phyloP scores from a whole-genome alignment of 2,888 invertebrate genomes.

The Aethes cnicana region DNA sequence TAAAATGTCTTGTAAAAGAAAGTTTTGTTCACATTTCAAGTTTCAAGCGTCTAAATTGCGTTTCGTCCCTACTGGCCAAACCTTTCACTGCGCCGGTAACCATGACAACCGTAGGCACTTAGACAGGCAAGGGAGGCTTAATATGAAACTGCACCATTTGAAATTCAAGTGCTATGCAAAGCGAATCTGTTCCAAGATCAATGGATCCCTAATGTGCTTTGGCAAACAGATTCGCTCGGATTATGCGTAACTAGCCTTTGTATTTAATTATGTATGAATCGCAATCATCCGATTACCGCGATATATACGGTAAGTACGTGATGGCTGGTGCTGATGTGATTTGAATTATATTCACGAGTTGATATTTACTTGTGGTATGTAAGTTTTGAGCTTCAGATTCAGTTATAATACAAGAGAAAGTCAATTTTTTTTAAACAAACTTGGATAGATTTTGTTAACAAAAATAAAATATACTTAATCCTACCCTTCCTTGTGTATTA shows the following conservation, averaged over 20 bases:
- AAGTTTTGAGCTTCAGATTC: no score
- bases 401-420: no score
- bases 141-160: slow-evolving; percentile 78
- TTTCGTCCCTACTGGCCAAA: slow-evolving; percentile 4
- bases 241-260: slow-evolving; percentile 17
- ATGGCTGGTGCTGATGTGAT: background rate
- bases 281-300: background rate
- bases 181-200: slow-evolving; percentile 63
- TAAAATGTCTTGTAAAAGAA: no score
- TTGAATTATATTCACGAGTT: no score
- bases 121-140: slow-evolving; percentile 59
- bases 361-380: no score
- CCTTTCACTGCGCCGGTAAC: slow-evolving; percentile 45
- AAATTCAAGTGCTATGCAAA: slow-evolving; percentile 80
- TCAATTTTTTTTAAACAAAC: no score
- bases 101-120: slow-evolving; percentile 61
- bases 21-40: no score
- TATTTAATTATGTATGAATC: background rate
- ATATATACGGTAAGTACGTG: background rate
- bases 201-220: slow-evolving; percentile 58
- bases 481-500: no score
- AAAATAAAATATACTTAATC: no score
- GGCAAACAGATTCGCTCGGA: slow-evolving; percentile 23
- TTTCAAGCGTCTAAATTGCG: no score
- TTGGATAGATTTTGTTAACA: no score